phyloP scores from a whole-genome alignment of 2,888 invertebrate species.

The Rhyacophila evoluta region DNA sequence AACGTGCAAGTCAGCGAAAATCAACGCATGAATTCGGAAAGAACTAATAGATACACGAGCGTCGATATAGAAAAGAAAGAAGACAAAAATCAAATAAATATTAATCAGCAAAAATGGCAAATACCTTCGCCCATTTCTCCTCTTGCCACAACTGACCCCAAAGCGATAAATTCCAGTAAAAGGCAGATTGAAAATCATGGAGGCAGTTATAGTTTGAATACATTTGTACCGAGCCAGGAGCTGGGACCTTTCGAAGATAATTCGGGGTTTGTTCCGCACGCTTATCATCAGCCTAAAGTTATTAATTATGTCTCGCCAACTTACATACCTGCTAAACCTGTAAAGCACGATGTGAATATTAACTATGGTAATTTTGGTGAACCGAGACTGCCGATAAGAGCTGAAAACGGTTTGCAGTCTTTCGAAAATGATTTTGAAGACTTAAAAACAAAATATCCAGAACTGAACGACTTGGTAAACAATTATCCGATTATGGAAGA shows the following conservation, averaged over 20 bases:
- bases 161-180: constrained; percentile 50
- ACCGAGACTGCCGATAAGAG: constrained; percentile 28
- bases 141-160: constrained; percentile 44
- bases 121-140: constrained; percentile 49
- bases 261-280: constrained; percentile 50
- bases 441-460: constrained; percentile 53
- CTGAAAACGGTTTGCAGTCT: constrained; percentile 38
- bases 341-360: constrained; percentile 37
- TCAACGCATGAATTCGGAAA: neutral
- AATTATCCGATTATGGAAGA: constrained; percentile 54
- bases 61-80: neutral
- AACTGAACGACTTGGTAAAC: constrained; percentile 49
- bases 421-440: constrained; percentile 53
- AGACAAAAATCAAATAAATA: constrained; percentile 3
- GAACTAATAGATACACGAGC: neutral
- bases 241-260: constrained; percentile 47
- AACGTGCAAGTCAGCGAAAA: constrained; percentile 20
- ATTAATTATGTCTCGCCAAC: constrained; percentile 16
- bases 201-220: constrained; percentile 1
- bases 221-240: constrained; percentile 51
- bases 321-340: constrained; percentile 34
- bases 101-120: constrained; percentile 50
- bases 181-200: constrained; percentile 43
- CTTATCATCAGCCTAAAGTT: constrained; percentile 39
- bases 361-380: constrained; percentile 28